phyloP scores from a whole-genome alignment of 2,888 invertebrate species.

The Patella depressa region DNA sequence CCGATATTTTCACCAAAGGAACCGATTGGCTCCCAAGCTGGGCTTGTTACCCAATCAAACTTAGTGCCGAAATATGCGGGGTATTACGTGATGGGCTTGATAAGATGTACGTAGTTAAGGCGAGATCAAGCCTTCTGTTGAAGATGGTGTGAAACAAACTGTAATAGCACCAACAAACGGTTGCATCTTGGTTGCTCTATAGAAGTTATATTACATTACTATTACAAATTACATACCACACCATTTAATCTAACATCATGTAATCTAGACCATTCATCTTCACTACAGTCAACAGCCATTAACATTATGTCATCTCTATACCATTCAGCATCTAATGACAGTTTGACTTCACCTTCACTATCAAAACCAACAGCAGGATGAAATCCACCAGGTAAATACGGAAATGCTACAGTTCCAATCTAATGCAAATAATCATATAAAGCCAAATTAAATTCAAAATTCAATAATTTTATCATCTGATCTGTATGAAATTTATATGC shows the following conservation, averaged over 20 bases:
- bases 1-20: too few species aligned
- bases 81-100: too few species aligned
- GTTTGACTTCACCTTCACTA: slow-evolving; percentile 71
- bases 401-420: slow-evolving; percentile 63
- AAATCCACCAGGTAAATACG: slow-evolving; percentile 67
- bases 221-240: slow-evolving; percentile 59
- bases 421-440: slow-evolving; percentile 31
- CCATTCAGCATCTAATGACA: slow-evolving; percentile 69
- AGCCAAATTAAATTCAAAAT: not conserved
- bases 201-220: too few species aligned
- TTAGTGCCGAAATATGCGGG: too few species aligned
- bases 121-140: too few species aligned
- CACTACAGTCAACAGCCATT: slow-evolving; percentile 74
- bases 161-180: too few species aligned
- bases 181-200: too few species aligned
- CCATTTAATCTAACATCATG: slow-evolving; percentile 73
- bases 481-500: too few species aligned
- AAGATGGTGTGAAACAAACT: too few species aligned
- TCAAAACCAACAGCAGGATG: slow-evolving; percentile 72
- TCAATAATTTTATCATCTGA: not conserved
- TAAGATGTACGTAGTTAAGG: too few species aligned
- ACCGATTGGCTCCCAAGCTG: too few species aligned
- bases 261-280: slow-evolving; percentile 74
- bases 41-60: too few species aligned
- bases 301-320: slow-evolving; percentile 71